Evolutionary conservation across 2,113 vertebrate species (phyloP), one percentile per base, ranked within the genome.

Genomic region (Hyperopisus bebe): DNA sequence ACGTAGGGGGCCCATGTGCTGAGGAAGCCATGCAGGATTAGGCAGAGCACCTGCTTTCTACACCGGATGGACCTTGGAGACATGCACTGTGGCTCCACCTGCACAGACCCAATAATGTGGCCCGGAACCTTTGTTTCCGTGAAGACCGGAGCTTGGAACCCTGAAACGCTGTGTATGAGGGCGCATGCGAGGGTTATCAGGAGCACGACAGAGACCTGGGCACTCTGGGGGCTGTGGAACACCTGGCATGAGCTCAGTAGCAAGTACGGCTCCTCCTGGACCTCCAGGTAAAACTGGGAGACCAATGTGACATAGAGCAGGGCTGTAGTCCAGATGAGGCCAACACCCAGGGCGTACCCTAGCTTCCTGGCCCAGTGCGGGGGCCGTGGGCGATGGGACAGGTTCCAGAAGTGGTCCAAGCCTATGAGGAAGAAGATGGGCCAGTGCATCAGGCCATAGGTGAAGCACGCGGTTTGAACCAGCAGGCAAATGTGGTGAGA

Each of bases 401-500:
- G 74, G 0, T 90, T 94, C 82, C 93, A 89, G 90, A 94, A 95
- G 89, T 97, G 95, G 92, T 98, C 97, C 91, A 97, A 89, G 13
- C 84, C 92, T 24, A 96, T 91, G 46, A 94, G 42, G 0, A 97
- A 46, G 19, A 93, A 94, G 1, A 97, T 93, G 0, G 97, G 97
- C 90, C 94, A 96, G 90, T 96, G 96, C 92, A 98, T 31, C 31
- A 93, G 44, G 0, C 95, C 88, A 0, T 95, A 96, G 87, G 94
- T 91, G 3, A 95, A 92, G 31, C 96, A 96, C 0, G 93, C 35
- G 48, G 97, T 94, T 93, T 98, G 97, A 39, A 95, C 94, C 86
- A 98, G 90, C 5, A 98, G 92, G 89, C 97, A 98, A 13, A 96
- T 92, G 39, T 98, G 97, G 70, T 97, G 96, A 42, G 47, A 93